phyloP scores from a whole-genome alignment of 2,888 invertebrate genomes.

The Melanargia galathea region DNA sequence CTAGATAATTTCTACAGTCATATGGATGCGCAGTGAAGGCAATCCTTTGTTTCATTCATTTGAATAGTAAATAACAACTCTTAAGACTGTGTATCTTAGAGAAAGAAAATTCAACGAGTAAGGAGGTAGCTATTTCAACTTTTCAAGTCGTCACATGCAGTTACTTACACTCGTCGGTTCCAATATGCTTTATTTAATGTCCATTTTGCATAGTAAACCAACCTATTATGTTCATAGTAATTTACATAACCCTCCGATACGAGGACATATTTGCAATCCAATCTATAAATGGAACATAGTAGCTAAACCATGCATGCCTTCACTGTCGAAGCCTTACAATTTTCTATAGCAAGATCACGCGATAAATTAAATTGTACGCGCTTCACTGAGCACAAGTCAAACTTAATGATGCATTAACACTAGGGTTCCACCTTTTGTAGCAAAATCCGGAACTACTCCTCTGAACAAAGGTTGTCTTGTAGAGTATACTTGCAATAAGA shows the following conservation, averaged over 20 bases:
- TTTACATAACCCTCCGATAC: constrained; percentile 10
- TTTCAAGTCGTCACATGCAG: background rate
- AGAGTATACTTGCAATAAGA: background rate
- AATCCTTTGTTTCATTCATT: no score
- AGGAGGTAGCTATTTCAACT: background rate
- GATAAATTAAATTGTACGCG: constrained; percentile 22
- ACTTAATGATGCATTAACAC: constrained; percentile 20
- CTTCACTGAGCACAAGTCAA: constrained; percentile 11
- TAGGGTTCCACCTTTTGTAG: background rate
- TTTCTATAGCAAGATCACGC: constrained; percentile 19
- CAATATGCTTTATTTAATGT: background rate
- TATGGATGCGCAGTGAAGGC: no score
- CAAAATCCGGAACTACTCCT: background rate
- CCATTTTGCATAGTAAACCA: background rate
- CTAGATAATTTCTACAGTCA: no score
- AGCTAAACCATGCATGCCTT: background rate
- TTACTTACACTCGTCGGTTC: background rate
- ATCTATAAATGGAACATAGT: constrained; percentile 9
- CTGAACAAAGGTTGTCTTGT: background rate
- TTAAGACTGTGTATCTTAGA: no score
- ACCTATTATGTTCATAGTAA: background rate
- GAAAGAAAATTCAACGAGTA: background rate
- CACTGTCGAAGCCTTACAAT: constrained; percentile 13
- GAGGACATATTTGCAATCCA: constrained; percentile 11
- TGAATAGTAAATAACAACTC: no score